These are phyloP conservation scores for Spisula solida DNA, from an alignment of 2,888 invertebrate species.

Conservation along the genomic window DNA sequence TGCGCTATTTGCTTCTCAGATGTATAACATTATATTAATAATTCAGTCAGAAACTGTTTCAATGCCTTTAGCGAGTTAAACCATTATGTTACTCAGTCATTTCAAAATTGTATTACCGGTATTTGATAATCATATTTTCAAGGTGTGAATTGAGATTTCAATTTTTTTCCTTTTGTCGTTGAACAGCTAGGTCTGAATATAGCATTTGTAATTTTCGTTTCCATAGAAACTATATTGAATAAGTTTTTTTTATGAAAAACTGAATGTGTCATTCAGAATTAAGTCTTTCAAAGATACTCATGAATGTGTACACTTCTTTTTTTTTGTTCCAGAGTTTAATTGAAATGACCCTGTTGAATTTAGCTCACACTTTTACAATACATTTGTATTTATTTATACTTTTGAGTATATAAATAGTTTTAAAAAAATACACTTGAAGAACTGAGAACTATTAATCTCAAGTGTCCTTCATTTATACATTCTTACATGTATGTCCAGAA, in stretches of 20 bases:
- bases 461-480: too few species aligned
- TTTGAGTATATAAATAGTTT: too few species aligned
- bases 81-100: constrained; percentile 1
- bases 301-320: too few species aligned
- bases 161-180: not conserved
- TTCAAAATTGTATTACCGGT: not conserved
- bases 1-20: not conserved
- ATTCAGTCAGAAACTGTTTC: constrained; percentile 7
- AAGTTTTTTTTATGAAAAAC: not conserved
- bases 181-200: not conserved
- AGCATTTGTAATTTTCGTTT: not conserved
- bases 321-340: too few species aligned
- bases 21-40: not conserved
- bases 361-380: too few species aligned
- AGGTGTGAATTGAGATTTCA: constrained; percentile 14
- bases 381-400: too few species aligned
- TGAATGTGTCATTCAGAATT: too few species aligned
- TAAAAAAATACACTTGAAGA: too few species aligned
- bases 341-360: too few species aligned
- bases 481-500: too few species aligned
- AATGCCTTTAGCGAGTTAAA: not conserved
- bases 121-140: not conserved
- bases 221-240: not conserved
- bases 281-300: too few species aligned
- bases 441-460: too few species aligned